Evolutionary conservation across 2,113 vertebrate species (phyloP).

Genomic region (Oncorhynchus nerka): DNA sequence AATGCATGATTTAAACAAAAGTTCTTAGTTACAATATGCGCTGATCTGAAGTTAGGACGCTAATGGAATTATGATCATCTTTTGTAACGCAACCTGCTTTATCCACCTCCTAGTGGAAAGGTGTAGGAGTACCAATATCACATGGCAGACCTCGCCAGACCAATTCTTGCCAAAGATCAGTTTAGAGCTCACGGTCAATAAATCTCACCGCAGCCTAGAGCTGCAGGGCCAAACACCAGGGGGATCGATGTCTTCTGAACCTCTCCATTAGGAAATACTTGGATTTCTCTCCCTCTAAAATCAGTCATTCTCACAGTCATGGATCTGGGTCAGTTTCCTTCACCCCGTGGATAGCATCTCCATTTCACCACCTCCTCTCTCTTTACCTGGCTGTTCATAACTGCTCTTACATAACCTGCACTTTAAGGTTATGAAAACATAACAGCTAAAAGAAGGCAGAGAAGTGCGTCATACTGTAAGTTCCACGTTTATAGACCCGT

Average conservation of each 20-base stretch:
- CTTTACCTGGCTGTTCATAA: not conserved
- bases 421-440: not conserved
- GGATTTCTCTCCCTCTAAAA: not conserved
- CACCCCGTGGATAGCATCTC: not conserved
- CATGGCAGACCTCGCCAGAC: too few species aligned
- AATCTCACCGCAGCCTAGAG: not conserved
- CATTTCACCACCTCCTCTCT: not conserved
- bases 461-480: not conserved
- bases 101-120: too few species aligned
- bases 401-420: conserved; percentile 7
- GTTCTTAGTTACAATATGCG: too few species aligned
- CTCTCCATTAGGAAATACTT: conserved; percentile 2
- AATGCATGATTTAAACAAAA: too few species aligned
- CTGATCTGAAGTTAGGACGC: too few species aligned
- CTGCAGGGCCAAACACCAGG: not conserved
- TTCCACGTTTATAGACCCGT: not conserved
- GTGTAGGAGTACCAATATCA: too few species aligned
- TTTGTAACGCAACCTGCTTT: too few species aligned
- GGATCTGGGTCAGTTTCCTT: not conserved
- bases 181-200: not conserved
- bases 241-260: not conserved
- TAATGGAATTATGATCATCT: too few species aligned
- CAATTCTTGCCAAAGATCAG: too few species aligned
- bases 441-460: not conserved
- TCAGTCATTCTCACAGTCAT: not conserved